These are phyloP conservation scores for Apamea monoglypha DNA, from an alignment of 2,888 invertebrate genomes.

Conservation along the genomic window DNA sequence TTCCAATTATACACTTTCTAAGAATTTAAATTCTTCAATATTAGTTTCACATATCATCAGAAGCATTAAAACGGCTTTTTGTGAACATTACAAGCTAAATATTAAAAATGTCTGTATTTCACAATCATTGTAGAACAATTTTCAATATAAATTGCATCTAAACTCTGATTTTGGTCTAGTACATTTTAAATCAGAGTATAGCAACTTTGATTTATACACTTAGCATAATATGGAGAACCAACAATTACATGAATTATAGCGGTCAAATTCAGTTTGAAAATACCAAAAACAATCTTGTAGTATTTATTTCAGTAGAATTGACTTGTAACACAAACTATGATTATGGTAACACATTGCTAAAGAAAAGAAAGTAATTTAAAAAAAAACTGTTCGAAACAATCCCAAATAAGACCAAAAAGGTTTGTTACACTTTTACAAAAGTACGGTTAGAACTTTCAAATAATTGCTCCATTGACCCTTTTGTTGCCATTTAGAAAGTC, in stretches of 20 bases:
- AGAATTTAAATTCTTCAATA: slow-evolving; percentile 53
- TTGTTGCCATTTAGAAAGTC: slow-evolving; percentile 70
- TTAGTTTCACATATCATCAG: slow-evolving; percentile 29
- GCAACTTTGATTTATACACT: neutral
- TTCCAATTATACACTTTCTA: slow-evolving; percentile 63
- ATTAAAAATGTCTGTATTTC: neutral
- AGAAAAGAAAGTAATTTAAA: neutral
- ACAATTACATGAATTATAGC: neutral
- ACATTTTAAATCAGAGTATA: neutral
- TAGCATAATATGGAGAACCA: neutral
- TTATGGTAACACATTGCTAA: neutral
- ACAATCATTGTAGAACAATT: neutral
- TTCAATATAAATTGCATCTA: neutral
- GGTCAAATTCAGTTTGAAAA: neutral
- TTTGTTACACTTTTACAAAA: slow-evolving; percentile 57
- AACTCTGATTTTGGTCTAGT: neutral
- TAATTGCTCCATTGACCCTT: slow-evolving; percentile 68
- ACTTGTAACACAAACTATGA: neutral
- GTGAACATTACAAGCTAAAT: neutral
- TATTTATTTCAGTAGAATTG: neutral
- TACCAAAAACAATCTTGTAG: neutral
- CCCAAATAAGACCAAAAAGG: slow-evolving; percentile 51
- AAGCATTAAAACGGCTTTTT: slow-evolving; percentile 17
- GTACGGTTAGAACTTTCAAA: slow-evolving; percentile 64
- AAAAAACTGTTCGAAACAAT: neutral